These are phyloP conservation scores for Oncopodura yosiiana DNA, from an alignment of 1,140 invertebrate species.

Conservation along the genomic window DNA sequence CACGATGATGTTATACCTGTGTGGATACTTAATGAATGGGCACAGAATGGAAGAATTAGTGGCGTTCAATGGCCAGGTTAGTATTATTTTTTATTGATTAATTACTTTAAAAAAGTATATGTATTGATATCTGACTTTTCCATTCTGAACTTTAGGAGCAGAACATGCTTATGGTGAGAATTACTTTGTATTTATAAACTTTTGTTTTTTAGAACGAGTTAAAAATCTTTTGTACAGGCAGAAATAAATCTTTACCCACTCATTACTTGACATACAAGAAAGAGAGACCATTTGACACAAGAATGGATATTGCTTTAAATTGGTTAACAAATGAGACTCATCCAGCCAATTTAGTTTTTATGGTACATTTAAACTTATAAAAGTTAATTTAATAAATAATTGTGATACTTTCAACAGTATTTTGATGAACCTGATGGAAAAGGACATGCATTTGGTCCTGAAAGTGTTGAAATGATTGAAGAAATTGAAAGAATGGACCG, in stretches of 20 bases:
- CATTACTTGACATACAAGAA: constrained; percentile 40
- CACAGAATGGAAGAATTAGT: constrained; percentile 39
- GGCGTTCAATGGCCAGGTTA: constrained; percentile 54
- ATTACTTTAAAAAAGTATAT: too few relatives aligned
- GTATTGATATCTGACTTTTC: too few relatives aligned
- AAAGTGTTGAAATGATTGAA: constrained; percentile 41
- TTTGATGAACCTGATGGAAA: constrained; percentile 58
- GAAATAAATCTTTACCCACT: not conserved
- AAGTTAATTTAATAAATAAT: too few relatives aligned
- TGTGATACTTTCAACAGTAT: too few relatives aligned
- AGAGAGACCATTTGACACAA: constrained; percentile 43
- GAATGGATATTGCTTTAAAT: constrained; percentile 52
- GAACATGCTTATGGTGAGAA: too few relatives aligned
- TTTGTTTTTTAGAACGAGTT: too few relatives aligned
- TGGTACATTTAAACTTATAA: too few relatives aligned
- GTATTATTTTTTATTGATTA: constrained; percentile 43
- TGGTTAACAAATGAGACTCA: constrained; percentile 53
- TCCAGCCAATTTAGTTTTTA: constrained; percentile 53
- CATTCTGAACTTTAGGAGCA: too few relatives aligned
- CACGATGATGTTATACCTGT: constrained; percentile 46
- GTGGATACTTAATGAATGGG: constrained; percentile 49
- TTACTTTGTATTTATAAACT: too few relatives aligned
- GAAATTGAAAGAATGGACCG: constrained; percentile 48
- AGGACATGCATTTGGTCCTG: constrained; percentile 45
- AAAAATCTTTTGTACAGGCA: too few relatives aligned